These are phyloP conservation scores for Microctenopoma stevenorrisi DNA, from an alignment of 2,797 vertebrate genomes.

Conservation along the genomic window DNA sequence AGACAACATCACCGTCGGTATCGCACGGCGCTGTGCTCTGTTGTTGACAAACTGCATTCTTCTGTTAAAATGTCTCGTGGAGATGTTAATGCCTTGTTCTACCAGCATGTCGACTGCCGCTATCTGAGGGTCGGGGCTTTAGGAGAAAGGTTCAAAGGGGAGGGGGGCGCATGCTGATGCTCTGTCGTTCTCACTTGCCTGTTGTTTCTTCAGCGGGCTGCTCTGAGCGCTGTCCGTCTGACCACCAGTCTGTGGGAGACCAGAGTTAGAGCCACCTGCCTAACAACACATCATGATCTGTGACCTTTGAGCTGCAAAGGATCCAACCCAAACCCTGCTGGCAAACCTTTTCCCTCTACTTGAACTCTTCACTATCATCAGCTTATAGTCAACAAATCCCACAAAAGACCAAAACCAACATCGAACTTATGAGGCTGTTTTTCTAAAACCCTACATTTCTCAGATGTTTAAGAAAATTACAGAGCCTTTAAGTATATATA, in stretches of 20 bases:
- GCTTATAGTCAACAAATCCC: not conserved
- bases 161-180: conserved; percentile 72
- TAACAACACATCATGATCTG: conserved; percentile 43
- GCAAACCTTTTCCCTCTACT: conserved; percentile 4
- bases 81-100: not conserved
- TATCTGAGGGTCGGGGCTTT: conserved; percentile 29
- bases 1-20: not conserved
- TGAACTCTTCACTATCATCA: conserved; percentile 7
- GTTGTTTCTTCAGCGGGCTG: conserved; percentile 84
- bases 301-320: conserved; percentile 16
- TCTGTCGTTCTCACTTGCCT: conserved; percentile 85
- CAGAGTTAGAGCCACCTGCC: conserved; percentile 81
- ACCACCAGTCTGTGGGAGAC: conserved; percentile 82
- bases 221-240: conserved; percentile 84
- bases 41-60: not conserved
- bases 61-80: not conserved
- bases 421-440: too few relatives aligned
- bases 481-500: too few relatives aligned
- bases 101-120: not conserved
- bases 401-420: conserved; percentile 8
- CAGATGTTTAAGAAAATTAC: too few relatives aligned
- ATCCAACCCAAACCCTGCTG: not conserved
- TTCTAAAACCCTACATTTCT: too few relatives aligned
- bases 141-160: conserved; percentile 30
- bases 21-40: not conserved